Evolutionary conservation across 2,888 invertebrate genomes (phyloP).

Genomic region (Emmelina monodactyla): DNA sequence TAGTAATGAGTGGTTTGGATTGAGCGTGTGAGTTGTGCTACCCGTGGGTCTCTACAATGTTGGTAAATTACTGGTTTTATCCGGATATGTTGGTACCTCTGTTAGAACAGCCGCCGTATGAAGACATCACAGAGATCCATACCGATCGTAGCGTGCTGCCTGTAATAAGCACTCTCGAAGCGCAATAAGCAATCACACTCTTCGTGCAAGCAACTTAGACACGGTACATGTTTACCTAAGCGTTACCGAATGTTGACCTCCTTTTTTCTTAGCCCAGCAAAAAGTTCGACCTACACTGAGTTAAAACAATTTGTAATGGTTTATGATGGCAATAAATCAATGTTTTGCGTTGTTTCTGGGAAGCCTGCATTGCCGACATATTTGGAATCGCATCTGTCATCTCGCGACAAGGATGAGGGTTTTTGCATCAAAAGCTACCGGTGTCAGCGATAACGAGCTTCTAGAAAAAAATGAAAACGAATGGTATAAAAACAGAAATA

Average conservation of each 20-base stretch:
- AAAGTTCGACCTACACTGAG: constrained; percentile 37
- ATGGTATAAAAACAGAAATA: too few species aligned
- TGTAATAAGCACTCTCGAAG: constrained; percentile 35
- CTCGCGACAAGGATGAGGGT: constrained; percentile 29
- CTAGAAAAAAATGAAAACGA: too few species aligned
- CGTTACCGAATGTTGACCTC: constrained; percentile 1
- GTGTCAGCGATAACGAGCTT: constrained; percentile 46
- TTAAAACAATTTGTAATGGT: constrained; percentile 53
- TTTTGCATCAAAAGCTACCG: constrained; percentile 32
- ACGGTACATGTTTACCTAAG: constrained; percentile 6
- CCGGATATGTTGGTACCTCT: constrained; percentile 32
- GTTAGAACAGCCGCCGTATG: constrained; percentile 38
- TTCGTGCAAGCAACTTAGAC: constrained; percentile 39
- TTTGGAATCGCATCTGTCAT: constrained; percentile 57
- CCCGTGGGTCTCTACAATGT: constrained; percentile 26
- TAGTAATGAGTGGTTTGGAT: constrained; percentile 57
- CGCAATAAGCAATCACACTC: constrained; percentile 43
- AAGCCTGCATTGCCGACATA: constrained; percentile 55
- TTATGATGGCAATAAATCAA: constrained; percentile 48
- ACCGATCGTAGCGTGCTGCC: constrained; percentile 50
- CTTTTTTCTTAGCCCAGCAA: constrained; percentile 13
- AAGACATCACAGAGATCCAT: constrained; percentile 58
- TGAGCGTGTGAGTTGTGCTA: constrained; percentile 54
- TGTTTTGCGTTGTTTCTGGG: constrained; percentile 48
- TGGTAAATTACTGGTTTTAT: constrained; percentile 53